phyloP scores from a whole-genome alignment of 2,888 invertebrate species.

The Acronicta psi region DNA sequence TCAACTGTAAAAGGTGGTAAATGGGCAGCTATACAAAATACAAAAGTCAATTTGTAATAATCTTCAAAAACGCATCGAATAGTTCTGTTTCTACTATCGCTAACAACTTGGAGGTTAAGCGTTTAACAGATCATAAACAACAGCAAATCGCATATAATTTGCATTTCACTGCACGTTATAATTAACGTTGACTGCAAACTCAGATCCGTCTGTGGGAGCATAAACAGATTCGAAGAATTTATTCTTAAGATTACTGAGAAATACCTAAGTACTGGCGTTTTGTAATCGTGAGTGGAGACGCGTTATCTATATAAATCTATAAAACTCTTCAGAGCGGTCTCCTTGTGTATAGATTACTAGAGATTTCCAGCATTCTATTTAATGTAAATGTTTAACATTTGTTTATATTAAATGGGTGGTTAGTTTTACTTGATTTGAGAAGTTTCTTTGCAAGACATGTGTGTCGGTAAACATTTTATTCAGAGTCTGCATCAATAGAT shows the following conservation, averaged over 20 bases:
- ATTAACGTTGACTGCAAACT: conserved; percentile 31
- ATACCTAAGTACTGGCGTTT: conserved; percentile 17
- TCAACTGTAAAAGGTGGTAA: too few relatives aligned
- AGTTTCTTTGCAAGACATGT: too few relatives aligned
- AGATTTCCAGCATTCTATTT: conserved; percentile 24
- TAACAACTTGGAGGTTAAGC: conserved; percentile 8
- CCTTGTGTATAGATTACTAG: conserved; percentile 22
- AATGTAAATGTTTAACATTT: conserved; percentile 20
- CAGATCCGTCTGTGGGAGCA: conserved; percentile 25
- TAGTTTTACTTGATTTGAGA: conserved; percentile 16
- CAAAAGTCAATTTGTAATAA: too few relatives aligned
- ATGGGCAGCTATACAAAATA: not conserved
- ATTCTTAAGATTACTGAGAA: conserved; percentile 24
- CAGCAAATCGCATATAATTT: conserved; percentile 36
- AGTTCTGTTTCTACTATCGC: conserved; percentile 1
- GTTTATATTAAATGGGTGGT: conserved; percentile 6
- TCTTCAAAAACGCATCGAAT: not conserved
- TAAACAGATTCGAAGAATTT: conserved; percentile 31
- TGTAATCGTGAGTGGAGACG: conserved; percentile 27
- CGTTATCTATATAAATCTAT: conserved; percentile 44
- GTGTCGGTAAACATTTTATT: too few relatives aligned
- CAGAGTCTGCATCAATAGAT: too few relatives aligned
- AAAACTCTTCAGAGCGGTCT: conserved; percentile 38
- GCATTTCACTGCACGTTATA: conserved; percentile 28
- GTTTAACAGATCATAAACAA: conserved; percentile 42